Base-by-base conservation (phyloP, 1,140 invertebrate species). In the Tetramorium simillimum region DNA sequence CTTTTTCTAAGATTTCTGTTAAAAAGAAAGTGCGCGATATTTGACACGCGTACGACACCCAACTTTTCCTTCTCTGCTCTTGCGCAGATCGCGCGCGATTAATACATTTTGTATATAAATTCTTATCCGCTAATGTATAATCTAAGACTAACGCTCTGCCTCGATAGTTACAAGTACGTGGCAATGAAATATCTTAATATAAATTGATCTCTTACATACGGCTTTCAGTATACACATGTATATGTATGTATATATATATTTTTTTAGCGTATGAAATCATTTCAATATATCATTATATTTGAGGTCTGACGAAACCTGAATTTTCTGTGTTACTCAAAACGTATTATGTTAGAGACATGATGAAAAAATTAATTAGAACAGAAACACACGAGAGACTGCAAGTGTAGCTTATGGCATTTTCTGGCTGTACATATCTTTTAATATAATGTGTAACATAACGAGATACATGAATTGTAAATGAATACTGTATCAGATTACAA, bases 281-380 rank as follows among this genome's bases (percentile, higher is more conserved):
- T 88, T 92, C 93, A 93, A 86, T 90, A 88, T 92, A 93, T 91
- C 82, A 86, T 92, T 93, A 94, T 92, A 92, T 86, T 91, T 95
- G 94, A 95, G 94, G 94, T 95, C 94, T 94, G 92, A 93, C 90
- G 86, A 93, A 94, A 94, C 94, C 94, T 94, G 94, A 94, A 95
- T 95, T 92, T 89, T 91, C 92, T 89, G 85, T 92, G 75, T 94
- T 93, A 92, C 46, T 86, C 92, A 92, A 85, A 86, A 89, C 87
- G 87, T 88, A 65, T 76, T 37, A 85, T 56, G 84, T 62, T 86
- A 92, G 73, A 91, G 69, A 90, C 24, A 90, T 69, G 86, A 91
- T 80, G 63, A 56, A 82, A 53, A 77, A 65, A 33, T 33, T 33
- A 33, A 33, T 33, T 33, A n/a, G 14, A 60, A 24, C 33, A 37